Conservation (phyloP, 2,888 invertebrate species). For the Saturnia japonica region DNA sequence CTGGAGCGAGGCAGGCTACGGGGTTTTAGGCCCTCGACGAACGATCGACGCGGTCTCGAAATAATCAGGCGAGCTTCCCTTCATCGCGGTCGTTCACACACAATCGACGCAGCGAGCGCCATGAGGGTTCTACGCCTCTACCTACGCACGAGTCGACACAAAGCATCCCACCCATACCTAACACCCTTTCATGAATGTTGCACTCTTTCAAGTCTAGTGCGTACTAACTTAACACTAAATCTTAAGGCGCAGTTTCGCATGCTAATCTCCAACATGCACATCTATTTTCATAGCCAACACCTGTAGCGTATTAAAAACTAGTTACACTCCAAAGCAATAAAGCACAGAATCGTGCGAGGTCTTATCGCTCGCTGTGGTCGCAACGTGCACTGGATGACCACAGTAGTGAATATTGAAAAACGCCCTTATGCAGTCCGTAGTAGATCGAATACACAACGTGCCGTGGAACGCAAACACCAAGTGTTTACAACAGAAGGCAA, state of each 20-base stretch:
- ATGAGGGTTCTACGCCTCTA: constrained; percentile 70
- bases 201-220: constrained; percentile 46
- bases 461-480: constrained; percentile 57
- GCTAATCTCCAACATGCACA: constrained; percentile 41
- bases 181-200: constrained; percentile 57
- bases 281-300: constrained; percentile 36
- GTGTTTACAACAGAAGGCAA: constrained; percentile 72
- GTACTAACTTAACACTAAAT: constrained; percentile 37
- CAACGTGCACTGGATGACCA: constrained; percentile 71
- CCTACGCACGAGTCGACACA: constrained; percentile 72
- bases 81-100: constrained; percentile 79
- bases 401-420: constrained; percentile 73
- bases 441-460: constrained; percentile 65
- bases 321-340: constrained; percentile 52
- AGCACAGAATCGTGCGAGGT: constrained; percentile 54
- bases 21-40: constrained; percentile 72
- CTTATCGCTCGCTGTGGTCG: constrained; percentile 45
- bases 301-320: constrained; percentile 40
- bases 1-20: constrained; percentile 41
- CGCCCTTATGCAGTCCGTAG: constrained; percentile 66
- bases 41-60: constrained; percentile 69
- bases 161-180: constrained; percentile 72
- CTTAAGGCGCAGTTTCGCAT: constrained; percentile 29
- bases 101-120: constrained; percentile 69
- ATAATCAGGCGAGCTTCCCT: constrained; percentile 77